Evolutionary conservation across 2,113 vertebrate species (phyloP), one percentile per base, ranked within the genome.

Genomic region (Gadus macrocephalus): DNA sequence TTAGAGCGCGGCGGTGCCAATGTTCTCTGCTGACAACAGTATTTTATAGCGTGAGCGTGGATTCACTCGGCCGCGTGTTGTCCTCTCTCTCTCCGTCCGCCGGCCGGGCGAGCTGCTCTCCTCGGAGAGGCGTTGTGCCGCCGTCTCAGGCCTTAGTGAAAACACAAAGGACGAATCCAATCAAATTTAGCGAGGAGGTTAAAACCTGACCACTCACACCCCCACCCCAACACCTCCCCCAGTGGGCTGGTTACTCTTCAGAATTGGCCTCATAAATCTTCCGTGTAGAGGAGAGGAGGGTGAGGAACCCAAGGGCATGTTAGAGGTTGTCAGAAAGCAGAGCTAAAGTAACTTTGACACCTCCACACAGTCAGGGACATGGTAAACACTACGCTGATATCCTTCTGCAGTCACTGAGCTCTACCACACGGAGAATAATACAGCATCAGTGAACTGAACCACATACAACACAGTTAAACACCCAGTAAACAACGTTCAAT

Each of bases 181-280:
- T 90, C 88, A 89, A 87, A 89, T 88, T 87, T 85, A 82, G 83
- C 76, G 17, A 73, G 66, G 80, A 81, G 86, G 86, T 88, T 87
- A 89, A 87, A 82, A 81, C 85, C 76, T 75, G 84, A 81, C 81
- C 85, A 81, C 76, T 72, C 74, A 72, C 73, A 71, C 76, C 31
- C 53, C 62, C 66, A 53, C 38, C 27, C 17, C 42, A 5, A 80
- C 84, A 53, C 17, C 27, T 17, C 62, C 25, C 80, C 72, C 78
- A 78, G 78, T 83, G 75, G 67, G 82, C 84, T 87, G 83, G 84
- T 85, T 89, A 90, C 86, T 90, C 85, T 83, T 86, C 79, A 85
- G 68, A 91, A 90, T 89, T 91, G 85, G 82, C 81, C 79, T 80
- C 86, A 87, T 90, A 90, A 90, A 91, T 91, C 88, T 88, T 89